These are phyloP conservation scores for Petrosia ficiformis DNA, from an alignment of 37 sponge, comb jelly and placozoan genomes.

Conservation along the genomic window DNA sequence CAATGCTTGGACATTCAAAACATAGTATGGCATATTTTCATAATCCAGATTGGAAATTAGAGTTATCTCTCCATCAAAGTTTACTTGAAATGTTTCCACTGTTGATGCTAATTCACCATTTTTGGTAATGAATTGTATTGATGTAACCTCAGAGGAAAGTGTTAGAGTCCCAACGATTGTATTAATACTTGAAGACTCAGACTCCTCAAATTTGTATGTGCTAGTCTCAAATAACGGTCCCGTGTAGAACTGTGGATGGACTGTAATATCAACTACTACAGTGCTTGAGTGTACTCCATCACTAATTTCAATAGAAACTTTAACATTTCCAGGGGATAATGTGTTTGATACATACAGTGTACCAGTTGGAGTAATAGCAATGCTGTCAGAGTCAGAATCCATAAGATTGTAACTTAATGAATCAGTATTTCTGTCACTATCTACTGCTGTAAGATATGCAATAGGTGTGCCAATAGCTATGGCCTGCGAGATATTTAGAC, in stretches of 20 bases:
- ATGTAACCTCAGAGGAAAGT: not conserved
- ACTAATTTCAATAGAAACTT: conserved; percentile 29
- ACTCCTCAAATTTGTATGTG: conserved; percentile 4
- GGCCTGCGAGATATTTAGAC: conserved; percentile 25
- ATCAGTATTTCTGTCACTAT: conserved; percentile 32
- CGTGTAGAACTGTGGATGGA: not conserved
- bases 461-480: conserved; percentile 40
- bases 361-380: conserved; percentile 37
- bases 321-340: not conserved
- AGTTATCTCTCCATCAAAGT: conserved; percentile 11
- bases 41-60: conserved; percentile 35
- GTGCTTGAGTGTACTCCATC: conserved; percentile 28
- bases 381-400: not conserved
- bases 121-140: too few relatives aligned
- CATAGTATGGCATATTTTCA: conserved; percentile 15
- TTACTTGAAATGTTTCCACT: not conserved
- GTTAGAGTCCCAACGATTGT: not conserved
- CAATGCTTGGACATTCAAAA: conserved; percentile 16
- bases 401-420: conserved; percentile 25
- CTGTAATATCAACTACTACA: conserved; percentile 12
- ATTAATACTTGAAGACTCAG: not conserved
- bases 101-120: not conserved
- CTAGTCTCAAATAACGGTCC: conserved; percentile 12
- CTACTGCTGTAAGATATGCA: conserved; percentile 39
- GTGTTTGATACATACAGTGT: conserved; percentile 13